A percentile compares a stretch with the other conserved stretches of the same genome.
phyloP scores from a whole-genome alignment of 2,113 vertebrate species.

The Antechinus flavipes region DNA sequence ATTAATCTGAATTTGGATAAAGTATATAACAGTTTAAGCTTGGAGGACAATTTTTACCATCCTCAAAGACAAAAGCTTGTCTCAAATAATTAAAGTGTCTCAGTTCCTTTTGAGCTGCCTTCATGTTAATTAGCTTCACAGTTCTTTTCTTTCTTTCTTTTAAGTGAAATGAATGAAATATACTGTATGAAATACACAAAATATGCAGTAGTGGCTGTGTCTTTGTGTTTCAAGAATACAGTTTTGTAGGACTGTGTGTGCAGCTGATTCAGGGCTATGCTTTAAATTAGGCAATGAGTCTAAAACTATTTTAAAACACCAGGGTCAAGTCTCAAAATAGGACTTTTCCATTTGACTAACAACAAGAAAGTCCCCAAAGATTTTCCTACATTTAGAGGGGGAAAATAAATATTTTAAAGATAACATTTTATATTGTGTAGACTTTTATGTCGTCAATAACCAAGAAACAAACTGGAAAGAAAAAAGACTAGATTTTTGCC shows the following conservation, averaged over 20 bases:
- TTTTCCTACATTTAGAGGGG: conserved; percentile 40
- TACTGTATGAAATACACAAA: background rate
- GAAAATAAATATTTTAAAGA: conserved; percentile 52
- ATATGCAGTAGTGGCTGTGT: conserved; percentile 34
- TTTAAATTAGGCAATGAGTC: conserved; percentile 60
- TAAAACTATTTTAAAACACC: conserved; percentile 65
- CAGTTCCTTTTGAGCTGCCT: conserved; percentile 1
- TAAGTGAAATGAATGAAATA: background rate
- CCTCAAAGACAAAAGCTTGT: conserved; percentile 52
- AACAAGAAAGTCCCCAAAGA: conserved; percentile 52
- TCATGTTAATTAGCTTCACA: background rate
- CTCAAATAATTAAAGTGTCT: conserved; percentile 51
- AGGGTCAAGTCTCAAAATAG: conserved; percentile 61
- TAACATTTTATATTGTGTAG: conserved; percentile 49
- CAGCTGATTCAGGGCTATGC: conserved; percentile 40
- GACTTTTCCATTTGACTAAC: conserved; percentile 59
- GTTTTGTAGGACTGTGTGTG: conserved; percentile 61
- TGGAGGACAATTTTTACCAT: background rate
- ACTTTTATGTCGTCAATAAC: conserved; percentile 28
- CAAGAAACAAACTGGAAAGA: background rate
- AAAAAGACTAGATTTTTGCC: background rate
- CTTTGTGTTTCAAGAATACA: conserved; percentile 47
- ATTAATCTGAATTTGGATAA: background rate
- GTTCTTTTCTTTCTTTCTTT: background rate
- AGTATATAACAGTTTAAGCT: conserved; percentile 13